Evolutionary conservation across 2,797 vertebrate species (phyloP), one percentile per base, ranked within the genome.

Genomic region (Catostomus latipinnis): DNA sequence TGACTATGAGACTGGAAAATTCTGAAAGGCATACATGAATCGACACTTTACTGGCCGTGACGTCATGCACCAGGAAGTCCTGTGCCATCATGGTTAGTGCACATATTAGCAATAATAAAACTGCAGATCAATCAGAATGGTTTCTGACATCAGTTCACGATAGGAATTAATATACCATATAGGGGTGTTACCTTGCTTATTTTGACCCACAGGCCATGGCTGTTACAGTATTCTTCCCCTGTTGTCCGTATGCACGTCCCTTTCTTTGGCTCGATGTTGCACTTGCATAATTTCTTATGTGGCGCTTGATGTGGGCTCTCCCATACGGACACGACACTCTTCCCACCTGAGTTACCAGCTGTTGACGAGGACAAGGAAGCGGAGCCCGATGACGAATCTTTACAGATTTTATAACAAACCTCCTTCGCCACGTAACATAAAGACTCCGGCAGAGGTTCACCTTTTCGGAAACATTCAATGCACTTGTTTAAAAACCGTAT

Each of bases 221-320:
- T 94, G 90, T 98, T 98, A 89, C 96, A 96, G 90, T 96, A 96
- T 70, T 98, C 96, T 74, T 98, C 97, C 76, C 97, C 97, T 0
- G 96, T 97, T 12, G 97, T 96, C 65, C 96, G 93, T 80, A 98
- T 95, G 52, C 96, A 97, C 2, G 94, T 96, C 71, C 96, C 96
- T 87, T 96, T 97, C 88, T 94, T 96, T 73, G 96, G 94, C 81
- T 97, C 96, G 53, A 98, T 94, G 85, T 89, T 95, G 88, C 88
- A 94, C 81, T 91, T 94, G 88, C 88, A 90, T 46, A 91, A 84
- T 84, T 96, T 95, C 91, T 96, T 91, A 74, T 91, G 94, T 13
- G 87, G 91, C 34, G 87, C 86, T 81, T 92, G 93, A 76, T 94
- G 92, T 0, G 96, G 96, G 8, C 89, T 94, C 58, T 97, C 96